Base-by-base conservation (phyloP, 2,113 vertebrate genomes). In the Sapajus apella region DNA sequence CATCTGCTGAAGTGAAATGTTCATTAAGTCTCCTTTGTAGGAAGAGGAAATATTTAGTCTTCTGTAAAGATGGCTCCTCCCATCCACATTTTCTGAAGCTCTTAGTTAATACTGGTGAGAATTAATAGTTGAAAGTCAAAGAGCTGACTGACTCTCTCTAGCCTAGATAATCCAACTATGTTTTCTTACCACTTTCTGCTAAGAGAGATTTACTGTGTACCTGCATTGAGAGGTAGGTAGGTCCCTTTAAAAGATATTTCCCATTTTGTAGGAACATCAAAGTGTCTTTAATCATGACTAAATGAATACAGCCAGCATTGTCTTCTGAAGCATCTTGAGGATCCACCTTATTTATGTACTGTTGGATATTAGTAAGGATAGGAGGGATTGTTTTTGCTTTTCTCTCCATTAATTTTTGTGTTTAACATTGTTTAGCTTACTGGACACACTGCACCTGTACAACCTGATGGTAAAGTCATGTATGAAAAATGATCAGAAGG, bases 31-130 rank as follows among this genome's bases (percentile, higher is more conserved):
- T 98, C 82, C 87, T 98, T 98, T 97, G 97, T 98, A 93, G 86
- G 66, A 96, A 97, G 96, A 98, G 97, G 93, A 98, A 98, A 97
- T 98, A 95, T 98, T 97, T 97, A 96, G 88, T 82, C 50, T 96
- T 93, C 95, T 98, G 90, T 97, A 93, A 97, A 76, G 73, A 76
- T 83, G 97, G 25, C 64, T 25, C 16, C 32, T 58, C 97, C 35
- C 64, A 32, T 43, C 50, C 40, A 13, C 11, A 30, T 80, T 95
- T 98, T 87, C 75, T 61, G n/a, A 47, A 2, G 25, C 66, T 80
- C 4, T 75, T 6, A 14, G 3, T 43, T 94, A 64, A 84, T 35
- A 87, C 6, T 47, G 47, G 17, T 88, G 81, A 92, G 89, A 93
- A 96, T 68, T 35, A 77, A 92, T 87, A 40, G 61, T 95, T 96